These are phyloP conservation scores for Xenops minutus DNA, from an alignment of 2,797 vertebrate species.

Conservation along the genomic window DNA sequence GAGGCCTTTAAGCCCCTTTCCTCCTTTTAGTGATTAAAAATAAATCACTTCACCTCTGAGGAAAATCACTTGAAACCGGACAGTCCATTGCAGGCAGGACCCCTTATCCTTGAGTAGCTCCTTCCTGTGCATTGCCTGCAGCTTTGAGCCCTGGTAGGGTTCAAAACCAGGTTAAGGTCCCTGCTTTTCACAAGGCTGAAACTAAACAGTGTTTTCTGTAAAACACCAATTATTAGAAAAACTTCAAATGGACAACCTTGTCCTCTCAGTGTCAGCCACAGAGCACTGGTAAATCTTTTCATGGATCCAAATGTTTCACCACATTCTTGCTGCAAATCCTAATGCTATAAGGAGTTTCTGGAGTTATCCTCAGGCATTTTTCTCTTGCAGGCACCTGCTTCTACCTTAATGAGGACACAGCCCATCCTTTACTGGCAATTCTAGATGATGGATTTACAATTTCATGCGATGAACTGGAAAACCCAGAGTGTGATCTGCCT, in stretches of 20 bases:
- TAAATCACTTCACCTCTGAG: not conserved
- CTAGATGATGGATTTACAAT: conserved; percentile 89
- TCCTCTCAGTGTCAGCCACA: not conserved
- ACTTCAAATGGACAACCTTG: not conserved
- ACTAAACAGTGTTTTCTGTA: not conserved
- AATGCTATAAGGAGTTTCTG: not conserved
- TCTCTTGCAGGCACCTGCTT: conserved; percentile 86
- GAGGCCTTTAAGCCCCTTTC: not conserved
- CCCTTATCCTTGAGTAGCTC: not conserved
- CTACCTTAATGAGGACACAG: conserved; percentile 85
- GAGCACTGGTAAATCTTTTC: not conserved
- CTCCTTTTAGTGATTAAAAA: not conserved
- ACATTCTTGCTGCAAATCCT: not conserved
- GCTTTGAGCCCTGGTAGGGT: not conserved
- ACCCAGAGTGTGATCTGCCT: conserved; percentile 76
- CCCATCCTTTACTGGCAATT: conserved; percentile 88
- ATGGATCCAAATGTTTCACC: not conserved
- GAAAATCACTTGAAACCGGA: not conserved
- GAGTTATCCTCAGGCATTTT: not conserved
- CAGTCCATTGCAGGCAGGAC: not conserved
- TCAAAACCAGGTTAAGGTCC: not conserved
- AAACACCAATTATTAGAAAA: not conserved
- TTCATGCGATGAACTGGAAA: conserved; percentile 82
- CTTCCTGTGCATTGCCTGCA: not conserved
- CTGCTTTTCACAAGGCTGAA: not conserved